These are phyloP conservation scores for Indri indri DNA, from an alignment of 2,113 vertebrate genomes.

Conservation along the genomic window DNA sequence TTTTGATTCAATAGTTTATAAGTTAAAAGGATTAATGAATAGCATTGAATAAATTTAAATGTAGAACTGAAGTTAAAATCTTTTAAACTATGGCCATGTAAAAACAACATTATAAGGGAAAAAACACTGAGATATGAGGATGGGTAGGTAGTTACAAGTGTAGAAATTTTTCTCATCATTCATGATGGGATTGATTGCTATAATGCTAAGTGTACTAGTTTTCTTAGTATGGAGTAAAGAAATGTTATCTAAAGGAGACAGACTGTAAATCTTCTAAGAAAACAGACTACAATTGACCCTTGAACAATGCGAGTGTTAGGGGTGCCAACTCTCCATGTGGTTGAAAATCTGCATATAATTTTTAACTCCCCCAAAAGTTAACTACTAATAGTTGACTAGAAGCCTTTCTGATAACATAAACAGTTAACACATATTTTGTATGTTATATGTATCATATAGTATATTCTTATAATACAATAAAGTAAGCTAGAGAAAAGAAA, in stretches of 20 bases:
- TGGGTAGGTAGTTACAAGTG: neutral
- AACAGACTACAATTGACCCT: neutral
- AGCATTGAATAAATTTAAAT: slow-evolving; percentile 7
- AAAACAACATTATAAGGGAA: neutral
- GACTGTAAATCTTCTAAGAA: neutral
- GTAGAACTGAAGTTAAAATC: neutral
- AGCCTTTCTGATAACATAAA: neutral
- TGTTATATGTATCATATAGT: neutral
- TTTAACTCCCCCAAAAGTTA: neutral
- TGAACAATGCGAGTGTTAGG: neutral
- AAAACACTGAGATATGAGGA: neutral
- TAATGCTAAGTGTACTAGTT: neutral
- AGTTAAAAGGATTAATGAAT: neutral
- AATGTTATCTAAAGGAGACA: neutral
- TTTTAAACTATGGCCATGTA: neutral
- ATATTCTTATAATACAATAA: neutral
- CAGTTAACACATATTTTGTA: neutral
- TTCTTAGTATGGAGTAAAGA: slow-evolving; percentile 5
- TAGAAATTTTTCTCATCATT: neutral
- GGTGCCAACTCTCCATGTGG: neutral
- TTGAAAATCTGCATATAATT: neutral
- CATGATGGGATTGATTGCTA: neutral
- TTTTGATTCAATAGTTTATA: no score
- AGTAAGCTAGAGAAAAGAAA: neutral
- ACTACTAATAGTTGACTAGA: neutral